Evolutionary conservation across 2,888 invertebrate genomes (phyloP), one percentile per base, ranked within the genome.

Genomic region (Colletes collaris): DNA sequence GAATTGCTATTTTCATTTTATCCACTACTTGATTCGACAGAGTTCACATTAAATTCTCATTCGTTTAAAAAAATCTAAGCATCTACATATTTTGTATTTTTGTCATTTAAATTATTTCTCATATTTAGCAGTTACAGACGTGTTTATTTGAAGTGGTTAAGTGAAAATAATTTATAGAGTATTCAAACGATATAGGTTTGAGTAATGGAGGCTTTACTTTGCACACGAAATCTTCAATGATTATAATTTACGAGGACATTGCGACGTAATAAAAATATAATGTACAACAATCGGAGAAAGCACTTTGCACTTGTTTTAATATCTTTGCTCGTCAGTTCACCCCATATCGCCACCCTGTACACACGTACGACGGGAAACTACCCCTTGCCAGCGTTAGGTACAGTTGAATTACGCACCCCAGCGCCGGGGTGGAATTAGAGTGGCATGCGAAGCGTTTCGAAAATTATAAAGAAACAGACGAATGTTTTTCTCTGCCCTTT

Each of bases 341-440:
- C 73, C 66, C 66, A 10, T 19, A 49, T 27, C 35, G 53, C 35
- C 35, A 52, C 63, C 52, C 63, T 56, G 10, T 59, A 37, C 44
- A 68, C 58, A 13, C 52, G 35, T 6, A 37, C 49, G 16, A 10
- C 27, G 65, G n/a, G 11, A 16, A 74, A 37, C 87, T 85, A 83
- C 84, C 86, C 85, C 82, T 85, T 84, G 87, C 85, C 86, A 84
- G 76, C 86, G 86, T 86, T 86, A 82, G 87, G 84, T 89, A 88
- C 85, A 87, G 88, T 86, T 89, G 90, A 90, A 90, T 91, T 90
- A 89, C 91, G 89, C 91, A 90, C 89, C 89, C 87, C 79, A 83
- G 84, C 88, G 88, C 66, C 64, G 76, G 71, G 60, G 73, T 78
- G 76, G 59, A 79, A 79, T 76, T 76, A 63, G 70, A 56, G 67